Percentiles rank a stretch among this genome's conserved stretches.
These are phyloP conservation scores for Rhodinocichla rosea DNA, from an alignment of 2,113 vertebrate species.

Conservation along the genomic window DNA sequence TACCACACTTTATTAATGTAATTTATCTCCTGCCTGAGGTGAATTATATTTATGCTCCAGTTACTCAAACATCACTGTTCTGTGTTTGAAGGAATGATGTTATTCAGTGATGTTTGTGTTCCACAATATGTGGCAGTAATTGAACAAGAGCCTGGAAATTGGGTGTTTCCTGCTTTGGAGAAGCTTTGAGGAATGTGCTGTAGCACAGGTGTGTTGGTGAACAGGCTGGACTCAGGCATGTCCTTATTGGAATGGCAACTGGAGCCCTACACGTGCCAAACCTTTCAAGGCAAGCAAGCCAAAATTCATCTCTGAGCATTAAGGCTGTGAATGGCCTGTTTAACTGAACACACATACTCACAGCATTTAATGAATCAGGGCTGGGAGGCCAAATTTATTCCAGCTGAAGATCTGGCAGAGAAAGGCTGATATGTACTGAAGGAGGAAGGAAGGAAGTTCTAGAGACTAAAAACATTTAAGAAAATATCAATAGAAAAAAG, in stretches of 20 bases:
- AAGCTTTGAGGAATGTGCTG: background rate
- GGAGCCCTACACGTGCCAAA: background rate
- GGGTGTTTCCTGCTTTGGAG: background rate
- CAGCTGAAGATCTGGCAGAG: slow-evolving; percentile 7
- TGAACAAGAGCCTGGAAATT: slow-evolving; percentile 50
- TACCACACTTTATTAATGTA: slow-evolving; percentile 68
- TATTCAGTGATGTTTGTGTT: slow-evolving; percentile 63
- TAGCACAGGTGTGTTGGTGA: background rate
- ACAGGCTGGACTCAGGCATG: background rate
- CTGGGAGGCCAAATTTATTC: background rate
- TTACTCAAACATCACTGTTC: slow-evolving; percentile 58
- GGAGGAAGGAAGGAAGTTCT: background rate
- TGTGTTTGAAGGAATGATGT: slow-evolving; percentile 54
- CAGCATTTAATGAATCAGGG: background rate
- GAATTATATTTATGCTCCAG: slow-evolving; percentile 69
- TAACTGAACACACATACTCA: background rate
- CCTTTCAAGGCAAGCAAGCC: background rate
- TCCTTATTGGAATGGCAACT: background rate
- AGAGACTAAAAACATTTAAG: background rate
- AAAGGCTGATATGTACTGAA: background rate
- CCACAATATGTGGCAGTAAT: slow-evolving; percentile 60
- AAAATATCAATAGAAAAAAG: background rate
- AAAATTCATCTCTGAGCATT: background rate
- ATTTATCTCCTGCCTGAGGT: slow-evolving; percentile 71
- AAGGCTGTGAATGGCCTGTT: background rate